These are phyloP conservation scores for Hirtodrosophila duncani DNA, from an alignment of 2,888 invertebrate genomes.

Conservation along the genomic window DNA sequence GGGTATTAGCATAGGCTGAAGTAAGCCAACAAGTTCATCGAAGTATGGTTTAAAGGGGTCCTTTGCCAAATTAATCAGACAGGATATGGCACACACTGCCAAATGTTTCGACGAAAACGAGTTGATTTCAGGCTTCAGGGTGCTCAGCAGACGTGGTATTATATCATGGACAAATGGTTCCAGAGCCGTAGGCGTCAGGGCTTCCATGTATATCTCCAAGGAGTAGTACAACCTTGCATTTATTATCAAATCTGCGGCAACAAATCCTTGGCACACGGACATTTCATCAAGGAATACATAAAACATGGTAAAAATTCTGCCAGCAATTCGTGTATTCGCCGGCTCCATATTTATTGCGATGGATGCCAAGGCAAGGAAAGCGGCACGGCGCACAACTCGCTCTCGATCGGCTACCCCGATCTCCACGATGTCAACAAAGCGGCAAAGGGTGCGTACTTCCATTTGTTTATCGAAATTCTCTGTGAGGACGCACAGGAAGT, in stretches of 20 bases:
- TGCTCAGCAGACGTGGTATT: conserved; percentile 4
- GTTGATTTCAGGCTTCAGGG: conserved; percentile 1
- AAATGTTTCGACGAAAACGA: not conserved
- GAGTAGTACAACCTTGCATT: conserved; percentile 12
- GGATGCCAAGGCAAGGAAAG: conserved; percentile 3
- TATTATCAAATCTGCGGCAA: not conserved
- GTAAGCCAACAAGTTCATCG: not conserved
- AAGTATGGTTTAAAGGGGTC: conserved; percentile 2
- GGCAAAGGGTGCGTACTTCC: not conserved
- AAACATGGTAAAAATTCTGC: conserved; percentile 9
- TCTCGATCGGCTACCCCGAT: conserved; percentile 12
- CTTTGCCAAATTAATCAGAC: not conserved
- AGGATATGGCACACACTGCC: conserved; percentile 10
- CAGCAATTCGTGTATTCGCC: conserved; percentile 10
- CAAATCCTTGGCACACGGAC: not conserved
- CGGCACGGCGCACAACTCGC: not conserved
- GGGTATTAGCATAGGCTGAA: conserved; percentile 1
- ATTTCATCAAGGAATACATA: conserved; percentile 2
- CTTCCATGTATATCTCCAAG: conserved; percentile 20
- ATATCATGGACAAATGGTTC: not conserved
- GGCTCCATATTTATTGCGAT: conserved; percentile 25
- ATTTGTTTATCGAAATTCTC: conserved; percentile 12
- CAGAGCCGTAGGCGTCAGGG: conserved; percentile 3
- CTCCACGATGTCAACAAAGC: conserved; percentile 5
- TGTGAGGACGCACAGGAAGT: conserved; percentile 3